Base-by-base conservation (phyloP, 1,140 invertebrate genomes). In the Cydia strobilella region DNA sequence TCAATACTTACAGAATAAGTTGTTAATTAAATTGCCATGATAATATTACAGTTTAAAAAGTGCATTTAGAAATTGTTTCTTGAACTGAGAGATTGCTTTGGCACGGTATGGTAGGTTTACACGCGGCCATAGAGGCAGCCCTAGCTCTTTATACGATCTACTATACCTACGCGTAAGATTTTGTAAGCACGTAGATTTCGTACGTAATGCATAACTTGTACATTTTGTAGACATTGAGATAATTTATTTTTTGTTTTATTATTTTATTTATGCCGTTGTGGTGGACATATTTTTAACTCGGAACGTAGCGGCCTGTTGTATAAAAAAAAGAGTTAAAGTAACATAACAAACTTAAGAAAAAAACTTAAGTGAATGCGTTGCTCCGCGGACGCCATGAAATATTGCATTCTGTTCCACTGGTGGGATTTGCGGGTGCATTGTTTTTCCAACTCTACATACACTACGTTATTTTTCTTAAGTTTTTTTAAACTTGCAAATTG, bases 171-270 rank as follows among this genome's bases (percentile, higher is more conserved):
- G 75, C 62, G 74, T 83, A 83, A 84, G 79, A 63, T 77, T 81
- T 83, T 82, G 75, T 83, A 85, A 83, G 80, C 82, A 79, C 72
- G 74, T 86, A 86, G 81, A 83, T 84, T 86, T 86, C 80, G 59
- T 81, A 84, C 59, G 25, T 72, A 62, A 31, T 75, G 74, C 74
- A 54, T 80, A 78, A 39, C 74, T 80, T 82, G 82, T 78, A 73
- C 71, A 77, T 74, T 73, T 69, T 31, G 75, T 75, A 73, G 51
- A 25, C 69, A 76, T 72, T 10, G 27, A 59, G 42, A 35, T 75
- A 75, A 75, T 71, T 74, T 39, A 74, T 74, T 78, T 76, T 76
- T 73, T 74, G 69, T 79, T 83, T 54, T 71, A 71, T 23, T 59
- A 23, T 75, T 73, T 63, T 74, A 76, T 73, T 73, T 39, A 74